A percentile compares a stretch with the other conserved stretches of the same genome.
Evolutionary conservation across 2,113 vertebrate species (phyloP).

Genomic region (Cervus canadensis): DNA sequence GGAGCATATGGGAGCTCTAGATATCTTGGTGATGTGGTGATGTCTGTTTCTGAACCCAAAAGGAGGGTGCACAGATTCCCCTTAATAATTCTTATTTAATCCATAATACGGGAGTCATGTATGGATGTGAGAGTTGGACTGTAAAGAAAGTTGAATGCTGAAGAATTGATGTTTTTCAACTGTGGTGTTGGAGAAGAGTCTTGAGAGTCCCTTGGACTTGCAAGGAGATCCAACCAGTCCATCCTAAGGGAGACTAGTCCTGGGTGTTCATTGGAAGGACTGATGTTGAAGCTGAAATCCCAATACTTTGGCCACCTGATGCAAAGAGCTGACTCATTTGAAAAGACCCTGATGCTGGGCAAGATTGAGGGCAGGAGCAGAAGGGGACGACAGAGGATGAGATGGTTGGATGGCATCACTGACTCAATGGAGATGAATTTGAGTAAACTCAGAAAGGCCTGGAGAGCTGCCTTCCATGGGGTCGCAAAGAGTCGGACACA

Average conservation of each 20-base stretch:
- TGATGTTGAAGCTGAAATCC: background rate
- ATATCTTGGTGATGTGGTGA: background rate
- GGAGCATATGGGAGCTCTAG: background rate
- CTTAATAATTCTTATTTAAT: background rate
- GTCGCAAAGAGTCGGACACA: accelerated
- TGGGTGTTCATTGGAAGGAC: background rate
- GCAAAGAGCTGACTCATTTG: background rate
- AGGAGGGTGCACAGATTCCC: background rate
- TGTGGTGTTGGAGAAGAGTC: background rate
- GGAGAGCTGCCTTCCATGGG: background rate
- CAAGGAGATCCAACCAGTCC: background rate
- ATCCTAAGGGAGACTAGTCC: background rate
- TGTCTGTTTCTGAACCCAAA: background rate
- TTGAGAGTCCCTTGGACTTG: background rate
- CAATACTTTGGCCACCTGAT: background rate
- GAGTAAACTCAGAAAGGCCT: background rate
- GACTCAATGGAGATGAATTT: background rate
- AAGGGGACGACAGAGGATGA: background rate
- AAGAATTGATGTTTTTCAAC: background rate
- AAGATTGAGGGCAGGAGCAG: background rate
- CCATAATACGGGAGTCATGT: background rate
- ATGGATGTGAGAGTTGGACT: background rate
- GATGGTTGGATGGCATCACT: background rate
- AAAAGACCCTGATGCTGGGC: background rate
- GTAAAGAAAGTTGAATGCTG: background rate